Evolutionary conservation across 1,140 invertebrate genomes (phyloP).

Genomic region (Cylas formicarius): DNA sequence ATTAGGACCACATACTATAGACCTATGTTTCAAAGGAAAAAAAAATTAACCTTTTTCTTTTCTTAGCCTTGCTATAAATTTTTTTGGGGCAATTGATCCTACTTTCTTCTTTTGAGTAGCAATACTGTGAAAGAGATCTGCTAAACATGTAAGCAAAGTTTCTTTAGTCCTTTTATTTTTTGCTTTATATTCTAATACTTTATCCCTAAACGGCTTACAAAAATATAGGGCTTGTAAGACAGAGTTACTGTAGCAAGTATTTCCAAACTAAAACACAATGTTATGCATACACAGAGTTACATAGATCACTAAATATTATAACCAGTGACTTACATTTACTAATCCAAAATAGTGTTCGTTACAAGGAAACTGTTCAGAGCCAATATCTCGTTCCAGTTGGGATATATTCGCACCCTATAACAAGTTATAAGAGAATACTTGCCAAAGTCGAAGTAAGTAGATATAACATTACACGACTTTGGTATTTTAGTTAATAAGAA

Average conservation of each 20-base stretch:
- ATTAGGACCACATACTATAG: too few species aligned
- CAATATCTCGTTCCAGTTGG: constrained; percentile 96
- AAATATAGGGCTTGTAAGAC: constrained; percentile 99
- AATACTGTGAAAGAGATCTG: constrained; percentile 98
- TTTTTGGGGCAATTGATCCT: constrained; percentile 98
- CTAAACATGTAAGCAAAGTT: constrained; percentile 93
- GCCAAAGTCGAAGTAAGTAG: constrained; percentile 16
- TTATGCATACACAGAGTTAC: too few species aligned
- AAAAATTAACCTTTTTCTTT: constrained; percentile 88
- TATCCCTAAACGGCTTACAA: constrained; percentile 97
- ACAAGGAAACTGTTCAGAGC: constrained; percentile 91
- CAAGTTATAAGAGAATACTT: constrained; percentile 11
- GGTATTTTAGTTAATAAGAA: not conserved
- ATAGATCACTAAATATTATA: too few species aligned
- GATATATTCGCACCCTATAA: constrained; percentile 92
- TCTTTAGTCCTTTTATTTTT: constrained; percentile 97
- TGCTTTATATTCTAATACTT: constrained; percentile 96
- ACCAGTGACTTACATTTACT: constrained; percentile 85
- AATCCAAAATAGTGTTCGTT: constrained; percentile 99
- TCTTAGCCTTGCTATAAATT: constrained; percentile 94
- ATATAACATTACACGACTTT: constrained; percentile 5
- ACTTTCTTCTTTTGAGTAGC: constrained; percentile 99
- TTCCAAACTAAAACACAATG: constrained; percentile 88
- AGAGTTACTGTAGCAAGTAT: constrained; percentile 99
- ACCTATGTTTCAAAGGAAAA: too few species aligned